phyloP scores from a whole-genome alignment of 2,113 vertebrate species.

The Phaethon lepturus region DNA sequence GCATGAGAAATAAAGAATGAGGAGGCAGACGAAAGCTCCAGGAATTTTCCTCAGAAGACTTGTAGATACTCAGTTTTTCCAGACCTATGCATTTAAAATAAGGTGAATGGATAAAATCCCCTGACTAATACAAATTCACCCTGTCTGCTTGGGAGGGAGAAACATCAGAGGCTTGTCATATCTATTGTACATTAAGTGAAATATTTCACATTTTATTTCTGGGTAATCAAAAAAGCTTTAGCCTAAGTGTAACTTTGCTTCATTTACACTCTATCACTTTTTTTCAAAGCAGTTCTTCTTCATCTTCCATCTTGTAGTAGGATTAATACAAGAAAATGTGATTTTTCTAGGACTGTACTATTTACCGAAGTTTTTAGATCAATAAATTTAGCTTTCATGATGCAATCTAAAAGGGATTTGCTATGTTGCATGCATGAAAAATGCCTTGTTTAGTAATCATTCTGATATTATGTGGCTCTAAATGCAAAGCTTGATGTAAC shows the following conservation, averaged over 20 bases:
- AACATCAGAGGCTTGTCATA: neutral
- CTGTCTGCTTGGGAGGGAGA: neutral
- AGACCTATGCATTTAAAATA: constrained; percentile 14
- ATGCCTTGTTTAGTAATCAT: constrained; percentile 27
- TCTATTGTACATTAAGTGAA: constrained; percentile 20
- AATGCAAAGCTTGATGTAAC: constrained; percentile 36
- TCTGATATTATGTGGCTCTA: constrained; percentile 11
- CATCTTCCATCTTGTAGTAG: neutral
- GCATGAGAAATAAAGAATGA: neutral
- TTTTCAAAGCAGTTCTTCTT: neutral
- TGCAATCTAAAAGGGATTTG: constrained; percentile 19
- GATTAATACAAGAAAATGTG: neutral
- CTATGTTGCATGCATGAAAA: neutral
- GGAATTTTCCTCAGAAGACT: neutral
- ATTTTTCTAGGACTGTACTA: neutral
- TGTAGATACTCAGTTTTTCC: neutral
- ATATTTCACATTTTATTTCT: neutral
- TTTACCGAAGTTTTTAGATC: neutral
- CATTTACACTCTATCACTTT: neutral
- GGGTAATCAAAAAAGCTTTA: constrained; percentile 23
- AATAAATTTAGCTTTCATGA: constrained; percentile 27
- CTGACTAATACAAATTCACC: constrained; percentile 36
- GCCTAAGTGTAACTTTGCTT: neutral
- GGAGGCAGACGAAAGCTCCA: neutral
- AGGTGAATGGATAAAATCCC: neutral